Evolutionary conservation across 2,888 invertebrate genomes (phyloP), one percentile per base, ranked within the genome.

Genomic region (Myopa testacea): DNA sequence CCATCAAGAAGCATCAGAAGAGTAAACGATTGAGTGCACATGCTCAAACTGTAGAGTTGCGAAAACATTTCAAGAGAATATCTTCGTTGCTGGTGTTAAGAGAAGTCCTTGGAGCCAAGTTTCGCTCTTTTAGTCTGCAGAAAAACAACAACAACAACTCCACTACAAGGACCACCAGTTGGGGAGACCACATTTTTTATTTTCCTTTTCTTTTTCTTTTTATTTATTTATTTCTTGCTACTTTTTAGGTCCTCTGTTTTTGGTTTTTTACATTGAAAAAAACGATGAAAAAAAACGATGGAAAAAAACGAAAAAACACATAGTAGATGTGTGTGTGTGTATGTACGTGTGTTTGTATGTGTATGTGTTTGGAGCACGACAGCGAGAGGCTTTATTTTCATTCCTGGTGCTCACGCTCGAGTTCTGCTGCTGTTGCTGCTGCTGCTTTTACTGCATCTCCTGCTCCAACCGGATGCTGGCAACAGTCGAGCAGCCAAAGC

Each of bases 301-400:
- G 45, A 38, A 50, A 63, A 45, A n/a, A n/a, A n/a, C n/a, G n/a
- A n/a, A n/a, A n/a, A n/a, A n/a, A n/a, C n/a, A n/a, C n/a, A n/a
- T n/a, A n/a, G 45, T 45, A 45, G 45, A 45, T 45, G 10, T 8
- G 45, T 6, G 10, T 45, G 45, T 45, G 45, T 45, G 10, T 1
- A 10, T 8, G 45, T 45, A 45, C 3, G 45, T 45, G 45, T 45
- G 10, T 1, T 1, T 8, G 45, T 45, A 45, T n/a, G n/a, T 62
- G 62, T 62, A 63, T 12, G 52, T 62, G 50, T 50, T 73, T 73
- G 73, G 45, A 45, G 38, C 37, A 55, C 62, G 34, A 72, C 10
- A 45, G 26, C 40, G 58, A 58, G 19, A 58, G 75, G 40, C 67
- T 68, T 67, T 58, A 38, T 55, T 68, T 74, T 65, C 50, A 74